These are phyloP conservation scores for Yponomeuta malinellus DNA, from an alignment of 2,888 invertebrate species.

Conservation along the genomic window DNA sequence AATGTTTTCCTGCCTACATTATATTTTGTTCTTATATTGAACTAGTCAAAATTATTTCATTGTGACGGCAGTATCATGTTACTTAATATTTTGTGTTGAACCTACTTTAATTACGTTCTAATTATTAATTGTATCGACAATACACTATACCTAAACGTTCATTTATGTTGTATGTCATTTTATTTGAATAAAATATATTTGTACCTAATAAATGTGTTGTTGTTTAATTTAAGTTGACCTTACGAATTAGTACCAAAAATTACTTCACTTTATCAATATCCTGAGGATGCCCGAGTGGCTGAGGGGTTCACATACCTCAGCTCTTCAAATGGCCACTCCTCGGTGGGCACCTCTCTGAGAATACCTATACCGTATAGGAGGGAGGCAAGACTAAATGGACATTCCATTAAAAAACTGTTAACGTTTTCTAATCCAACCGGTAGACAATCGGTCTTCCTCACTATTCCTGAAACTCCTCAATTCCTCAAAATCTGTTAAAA, in stretches of 20 bases:
- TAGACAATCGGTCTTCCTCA: no score
- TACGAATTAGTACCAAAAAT: not conserved
- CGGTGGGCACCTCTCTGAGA: no score
- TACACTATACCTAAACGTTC: not conserved
- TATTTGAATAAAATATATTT: conserved; percentile 70
- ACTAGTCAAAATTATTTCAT: conserved; percentile 68
- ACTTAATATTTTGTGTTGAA: not conserved
- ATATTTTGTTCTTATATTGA: conserved; percentile 40
- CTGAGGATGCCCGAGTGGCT: no score
- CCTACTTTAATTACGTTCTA: conserved; percentile 3
- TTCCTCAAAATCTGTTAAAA: no score
- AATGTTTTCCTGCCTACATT: not conserved
- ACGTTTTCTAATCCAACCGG: no score
- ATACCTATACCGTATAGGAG: no score
- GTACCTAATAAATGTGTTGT: conserved; percentile 46
- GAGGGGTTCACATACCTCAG: no score
- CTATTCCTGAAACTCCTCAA: no score
- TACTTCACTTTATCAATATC: no score
- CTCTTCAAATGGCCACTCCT: no score
- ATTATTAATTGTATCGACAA: not conserved
- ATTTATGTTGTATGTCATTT: conserved; percentile 38
- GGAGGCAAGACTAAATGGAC: no score
- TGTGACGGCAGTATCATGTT: conserved; percentile 39
- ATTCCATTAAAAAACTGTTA: no score
- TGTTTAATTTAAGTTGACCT: not conserved